Conservation (phyloP, 2,797 vertebrate genomes). For the Moxostoma hubbsi region DNA sequence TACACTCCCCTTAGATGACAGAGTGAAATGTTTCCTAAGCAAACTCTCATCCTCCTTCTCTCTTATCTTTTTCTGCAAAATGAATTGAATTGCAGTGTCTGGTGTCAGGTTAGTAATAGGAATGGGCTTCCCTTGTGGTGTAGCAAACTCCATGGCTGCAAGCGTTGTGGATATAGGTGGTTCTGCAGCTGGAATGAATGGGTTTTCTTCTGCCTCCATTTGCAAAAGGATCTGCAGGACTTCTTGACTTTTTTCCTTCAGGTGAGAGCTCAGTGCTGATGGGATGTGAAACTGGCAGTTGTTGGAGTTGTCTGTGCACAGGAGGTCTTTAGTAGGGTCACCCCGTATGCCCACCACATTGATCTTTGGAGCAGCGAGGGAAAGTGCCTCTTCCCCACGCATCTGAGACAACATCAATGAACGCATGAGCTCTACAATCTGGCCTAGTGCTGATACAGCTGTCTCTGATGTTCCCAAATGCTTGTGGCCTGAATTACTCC, state of each 20-base stretch:
- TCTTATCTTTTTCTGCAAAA: slow-evolving; percentile 63
- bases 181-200: slow-evolving; percentile 60
- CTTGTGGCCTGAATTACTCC: slow-evolving; percentile 15
- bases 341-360: slow-evolving; percentile 69
- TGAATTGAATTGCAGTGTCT: slow-evolving; percentile 74
- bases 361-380: slow-evolving; percentile 69
- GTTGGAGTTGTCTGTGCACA: slow-evolving; percentile 61
- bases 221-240: slow-evolving; percentile 77
- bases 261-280: slow-evolving; percentile 62
- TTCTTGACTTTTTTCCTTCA: slow-evolving; percentile 66
- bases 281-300: slow-evolving; percentile 75
- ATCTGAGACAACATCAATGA: slow-evolving; percentile 68
- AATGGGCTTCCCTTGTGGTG: slow-evolving; percentile 71
- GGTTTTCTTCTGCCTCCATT: slow-evolving; percentile 60
- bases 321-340: slow-evolving; percentile 67
- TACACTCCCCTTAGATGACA: slow-evolving; percentile 63
- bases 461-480: slow-evolving; percentile 44
- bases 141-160: slow-evolving; percentile 79
- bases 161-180: slow-evolving; percentile 77
- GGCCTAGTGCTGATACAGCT: slow-evolving; percentile 64
- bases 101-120: slow-evolving; percentile 69
- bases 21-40: slow-evolving; percentile 34
- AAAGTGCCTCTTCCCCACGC: slow-evolving; percentile 64
- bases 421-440: slow-evolving; percentile 69
- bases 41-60: slow-evolving; percentile 9